phyloP scores from a whole-genome alignment of 2,113 vertebrate species.

The Micromys minutus region DNA sequence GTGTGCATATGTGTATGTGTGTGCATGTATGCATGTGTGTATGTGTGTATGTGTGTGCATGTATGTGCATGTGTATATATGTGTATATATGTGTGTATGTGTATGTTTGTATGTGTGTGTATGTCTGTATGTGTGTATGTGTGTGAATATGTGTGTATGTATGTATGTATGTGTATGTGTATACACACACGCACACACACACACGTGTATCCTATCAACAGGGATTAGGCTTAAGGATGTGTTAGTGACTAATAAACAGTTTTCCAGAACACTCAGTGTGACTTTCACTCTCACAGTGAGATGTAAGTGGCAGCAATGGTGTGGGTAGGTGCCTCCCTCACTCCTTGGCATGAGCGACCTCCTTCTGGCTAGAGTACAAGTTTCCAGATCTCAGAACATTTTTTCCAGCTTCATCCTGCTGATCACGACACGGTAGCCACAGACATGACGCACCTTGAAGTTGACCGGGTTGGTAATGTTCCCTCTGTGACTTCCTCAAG shows the following conservation, averaged over 20 bases:
- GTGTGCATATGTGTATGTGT: neutral
- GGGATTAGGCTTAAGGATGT: neutral
- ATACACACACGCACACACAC: no score
- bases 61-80: neutral
- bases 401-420: no score
- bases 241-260: neutral
- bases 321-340: rapidly evolving
- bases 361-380: neutral
- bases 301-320: neutral
- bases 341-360: rapidly evolving
- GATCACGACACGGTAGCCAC: rapidly evolving
- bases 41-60: neutral
- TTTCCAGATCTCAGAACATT: neutral
- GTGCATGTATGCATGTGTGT: no score
- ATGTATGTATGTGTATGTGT: neutral
- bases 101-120: neutral
- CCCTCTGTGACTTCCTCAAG: neutral
- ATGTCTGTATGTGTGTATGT: neutral
- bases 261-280: neutral
- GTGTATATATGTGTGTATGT: neutral
- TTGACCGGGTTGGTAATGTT: neutral
- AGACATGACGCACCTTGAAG: rapidly evolving
- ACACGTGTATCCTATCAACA: neutral
- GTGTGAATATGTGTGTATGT: neutral
- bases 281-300: neutral